A percentile compares a stretch with the other conserved stretches of the same genome.
Conservation (phyloP, 2,113 vertebrate species). For the Platichthys flesus region DNA sequence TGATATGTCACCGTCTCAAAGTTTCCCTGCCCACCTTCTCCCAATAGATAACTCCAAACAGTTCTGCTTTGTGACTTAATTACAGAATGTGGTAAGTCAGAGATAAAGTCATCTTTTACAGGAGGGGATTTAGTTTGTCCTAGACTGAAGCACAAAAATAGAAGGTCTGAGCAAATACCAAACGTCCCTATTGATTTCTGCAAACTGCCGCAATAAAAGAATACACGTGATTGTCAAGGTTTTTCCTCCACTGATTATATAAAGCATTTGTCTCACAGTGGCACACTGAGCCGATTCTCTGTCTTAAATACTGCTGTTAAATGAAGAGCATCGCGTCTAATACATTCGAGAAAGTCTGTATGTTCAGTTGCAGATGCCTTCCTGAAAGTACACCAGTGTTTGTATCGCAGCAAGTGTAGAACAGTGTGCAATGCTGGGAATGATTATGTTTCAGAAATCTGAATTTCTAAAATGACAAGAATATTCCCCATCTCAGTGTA, state of each 20-base stretch:
- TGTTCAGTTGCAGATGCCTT: background rate
- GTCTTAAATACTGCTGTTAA: slow-evolving; percentile 26
- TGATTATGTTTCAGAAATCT: slow-evolving; percentile 2
- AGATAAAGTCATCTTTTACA: slow-evolving; percentile 67
- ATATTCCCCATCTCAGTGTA: background rate
- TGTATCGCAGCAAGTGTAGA: background rate
- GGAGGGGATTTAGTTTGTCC: slow-evolving; percentile 48
- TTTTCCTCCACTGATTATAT: slow-evolving; percentile 5
- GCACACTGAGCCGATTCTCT: slow-evolving; percentile 12
- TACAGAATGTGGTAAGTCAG: slow-evolving; percentile 50
- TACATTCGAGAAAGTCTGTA: background rate
- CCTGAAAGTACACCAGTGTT: background rate
- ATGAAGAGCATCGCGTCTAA: slow-evolving; percentile 1
- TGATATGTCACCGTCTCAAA: slow-evolving; percentile 67
- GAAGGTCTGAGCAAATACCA: slow-evolving; percentile 33
- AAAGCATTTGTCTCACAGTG: background rate
- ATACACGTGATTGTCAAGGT: slow-evolving; percentile 6
- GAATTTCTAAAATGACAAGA: background rate
- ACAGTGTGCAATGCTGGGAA: background rate
- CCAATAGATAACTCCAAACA: slow-evolving; percentile 65
- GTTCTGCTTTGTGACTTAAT: slow-evolving; percentile 74
- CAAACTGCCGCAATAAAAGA: slow-evolving; percentile 24
- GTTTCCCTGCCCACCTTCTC: slow-evolving; percentile 63
- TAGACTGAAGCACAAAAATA: slow-evolving; percentile 30
- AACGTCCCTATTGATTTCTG: slow-evolving; percentile 55